Evolutionary conservation across 2,888 invertebrate genomes (phyloP).

Genomic region (Drosophila silvestris): DNA sequence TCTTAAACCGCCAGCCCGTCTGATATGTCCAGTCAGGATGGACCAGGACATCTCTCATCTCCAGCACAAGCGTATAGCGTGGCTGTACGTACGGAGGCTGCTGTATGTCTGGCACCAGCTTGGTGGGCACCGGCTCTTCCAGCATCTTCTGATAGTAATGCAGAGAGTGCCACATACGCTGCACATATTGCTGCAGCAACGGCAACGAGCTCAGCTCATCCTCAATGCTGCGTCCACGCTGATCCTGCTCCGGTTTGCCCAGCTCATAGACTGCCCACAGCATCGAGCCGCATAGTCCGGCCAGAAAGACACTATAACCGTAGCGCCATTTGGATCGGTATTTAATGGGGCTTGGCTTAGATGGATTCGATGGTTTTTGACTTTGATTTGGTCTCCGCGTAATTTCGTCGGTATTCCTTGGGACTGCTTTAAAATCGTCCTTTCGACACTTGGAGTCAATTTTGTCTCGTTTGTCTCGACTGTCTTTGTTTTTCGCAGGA

Average conservation of each 20-base stretch:
- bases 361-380: not conserved
- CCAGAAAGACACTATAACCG: slow-evolving; percentile 86
- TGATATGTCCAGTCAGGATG: slow-evolving; percentile 99
- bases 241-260: slow-evolving; percentile 90
- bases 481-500: not conserved
- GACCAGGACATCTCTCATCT: slow-evolving; percentile 97
- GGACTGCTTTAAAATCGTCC: not conserved
- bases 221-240: slow-evolving; percentile 89
- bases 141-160: slow-evolving; percentile 92
- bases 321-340: slow-evolving; percentile 2
- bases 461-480: not conserved
- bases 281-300: slow-evolving; percentile 87
- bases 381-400: not conserved
- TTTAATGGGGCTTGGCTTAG: not conserved
- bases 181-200: slow-evolving; percentile 89
- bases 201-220: slow-evolving; percentile 91
- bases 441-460: not conserved
- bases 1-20: slow-evolving; percentile 99
- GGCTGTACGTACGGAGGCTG: slow-evolving; percentile 96
- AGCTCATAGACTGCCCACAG: slow-evolving; percentile 89
- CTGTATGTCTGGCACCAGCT: slow-evolving; percentile 96
- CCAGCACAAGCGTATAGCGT: slow-evolving; percentile 97
- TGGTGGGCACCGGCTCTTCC: slow-evolving; percentile 96
- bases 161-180: slow-evolving; percentile 90
- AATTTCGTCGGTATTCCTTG: too few species aligned